phyloP scores from a whole-genome alignment of 1,140 invertebrate species.

The Drosophila ficusphila region DNA sequence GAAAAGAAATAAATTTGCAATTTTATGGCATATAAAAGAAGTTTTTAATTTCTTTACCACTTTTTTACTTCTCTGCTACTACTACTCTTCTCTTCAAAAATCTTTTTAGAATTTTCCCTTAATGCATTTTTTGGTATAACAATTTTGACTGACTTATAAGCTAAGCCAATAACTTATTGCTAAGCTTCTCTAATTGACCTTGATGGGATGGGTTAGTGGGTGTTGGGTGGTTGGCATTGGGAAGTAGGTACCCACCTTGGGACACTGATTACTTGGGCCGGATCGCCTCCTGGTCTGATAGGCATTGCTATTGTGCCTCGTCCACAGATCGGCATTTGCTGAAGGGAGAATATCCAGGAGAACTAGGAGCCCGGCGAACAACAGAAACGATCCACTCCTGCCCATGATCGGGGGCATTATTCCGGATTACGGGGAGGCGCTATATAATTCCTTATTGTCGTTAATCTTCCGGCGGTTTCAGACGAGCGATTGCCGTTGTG shows the following conservation, averaged over 20 bases:
- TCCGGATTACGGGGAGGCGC: neutral
- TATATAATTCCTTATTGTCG: slow-evolving; percentile 1
- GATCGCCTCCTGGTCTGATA: slow-evolving; percentile 61
- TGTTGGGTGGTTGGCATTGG: too few relatives aligned
- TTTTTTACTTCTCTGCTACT: too few relatives aligned
- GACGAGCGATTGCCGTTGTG: slow-evolving; percentile 30
- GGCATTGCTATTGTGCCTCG: slow-evolving; percentile 68
- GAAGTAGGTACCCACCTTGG: slow-evolving; percentile 65
- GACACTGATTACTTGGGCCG: slow-evolving; percentile 64
- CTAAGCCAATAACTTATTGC: too few relatives aligned
- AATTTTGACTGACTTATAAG: too few relatives aligned
- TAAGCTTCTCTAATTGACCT: neutral
- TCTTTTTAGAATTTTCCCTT: too few relatives aligned
- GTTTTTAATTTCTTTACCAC: too few relatives aligned
- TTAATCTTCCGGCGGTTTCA: slow-evolving; percentile 18
- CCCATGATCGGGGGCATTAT: neutral
- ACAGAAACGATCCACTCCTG: slow-evolving; percentile 15
- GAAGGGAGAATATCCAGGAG: slow-evolving; percentile 25
- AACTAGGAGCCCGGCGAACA: slow-evolving; percentile 6
- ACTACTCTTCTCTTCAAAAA: too few relatives aligned
- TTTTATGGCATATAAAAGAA: too few relatives aligned
- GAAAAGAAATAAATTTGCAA: too few relatives aligned
- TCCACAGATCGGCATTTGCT: slow-evolving; percentile 36
- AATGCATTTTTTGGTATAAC: too few relatives aligned
- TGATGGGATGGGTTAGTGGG: neutral